A percentile compares a stretch with the other conserved stretches of the same genome.
Conservation (phyloP, 2,888 invertebrate species). For the Dascillus cervinus region DNA sequence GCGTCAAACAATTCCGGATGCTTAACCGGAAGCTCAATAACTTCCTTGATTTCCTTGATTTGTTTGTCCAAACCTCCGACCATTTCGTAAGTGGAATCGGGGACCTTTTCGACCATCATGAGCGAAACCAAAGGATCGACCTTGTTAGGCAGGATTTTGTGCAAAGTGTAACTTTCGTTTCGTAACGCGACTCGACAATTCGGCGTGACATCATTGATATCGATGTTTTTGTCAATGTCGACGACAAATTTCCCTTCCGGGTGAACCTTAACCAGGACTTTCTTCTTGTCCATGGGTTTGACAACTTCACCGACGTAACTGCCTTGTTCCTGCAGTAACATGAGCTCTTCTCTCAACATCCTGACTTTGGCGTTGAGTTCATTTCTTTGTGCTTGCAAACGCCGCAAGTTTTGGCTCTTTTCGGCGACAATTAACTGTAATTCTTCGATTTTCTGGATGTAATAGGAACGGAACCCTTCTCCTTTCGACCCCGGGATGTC, state of each 20-base stretch:
- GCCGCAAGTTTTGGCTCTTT: slow-evolving; percentile 92
- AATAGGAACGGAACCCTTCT: slow-evolving; percentile 92
- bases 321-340: slow-evolving; percentile 94
- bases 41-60: slow-evolving; percentile 99
- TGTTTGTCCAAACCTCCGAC: slow-evolving; percentile 99
- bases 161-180: slow-evolving; percentile 97
- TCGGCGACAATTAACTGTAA: slow-evolving; percentile 93
- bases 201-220: slow-evolving; percentile 95
- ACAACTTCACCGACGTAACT: slow-evolving; percentile 99
- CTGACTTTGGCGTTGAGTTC: slow-evolving; percentile 99
- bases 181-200: slow-evolving; percentile 96
- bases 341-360: slow-evolving; percentile 94
- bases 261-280: slow-evolving; percentile 97
- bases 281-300: slow-evolving; percentile 99
- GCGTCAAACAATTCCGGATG: slow-evolving; percentile 99
- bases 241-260: slow-evolving; percentile 99
- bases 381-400: slow-evolving; percentile 96
- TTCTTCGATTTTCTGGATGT: slow-evolving; percentile 96
- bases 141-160: slow-evolving; percentile 98
- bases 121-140: slow-evolving; percentile 96
- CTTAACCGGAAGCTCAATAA: slow-evolving; percentile 97
- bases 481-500: slow-evolving; percentile 59
- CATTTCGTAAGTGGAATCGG: slow-evolving; percentile 99
- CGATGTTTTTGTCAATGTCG: slow-evolving; percentile 97
- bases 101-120: slow-evolving; percentile 99